Percentiles rank a stretch among this genome's conserved stretches.
Conservation (phyloP, 2,797 vertebrate genomes). For the Coendou prehensilis region DNA sequence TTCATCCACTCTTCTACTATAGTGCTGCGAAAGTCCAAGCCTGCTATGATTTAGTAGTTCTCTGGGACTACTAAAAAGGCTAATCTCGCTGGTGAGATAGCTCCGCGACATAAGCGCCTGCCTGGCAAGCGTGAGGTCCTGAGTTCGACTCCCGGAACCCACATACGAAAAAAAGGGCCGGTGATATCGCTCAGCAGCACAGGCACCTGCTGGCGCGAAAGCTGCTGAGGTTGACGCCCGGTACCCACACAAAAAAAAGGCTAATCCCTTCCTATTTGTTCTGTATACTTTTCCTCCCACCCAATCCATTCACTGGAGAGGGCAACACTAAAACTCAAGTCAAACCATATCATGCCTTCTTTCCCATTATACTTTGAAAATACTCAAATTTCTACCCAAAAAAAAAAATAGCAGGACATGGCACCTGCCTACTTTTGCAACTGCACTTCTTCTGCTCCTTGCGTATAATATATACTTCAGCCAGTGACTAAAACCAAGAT, state of each 20-base stretch:
- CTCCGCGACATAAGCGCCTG: too few species aligned
- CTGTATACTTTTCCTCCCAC: background rate
- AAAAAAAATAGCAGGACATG: background rate
- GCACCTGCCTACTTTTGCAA: background rate
- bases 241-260: background rate
- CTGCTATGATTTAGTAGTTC: background rate
- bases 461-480: background rate
- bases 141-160: too few species aligned
- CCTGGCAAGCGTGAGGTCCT: too few species aligned
- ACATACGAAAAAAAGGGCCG: too few species aligned
- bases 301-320: background rate
- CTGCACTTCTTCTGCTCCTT: background rate
- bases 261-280: background rate
- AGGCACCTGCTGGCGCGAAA: too few species aligned
- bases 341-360: background rate
- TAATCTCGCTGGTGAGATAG: background rate
- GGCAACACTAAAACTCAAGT: background rate
- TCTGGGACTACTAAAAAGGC: background rate
- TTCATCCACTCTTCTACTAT: background rate
- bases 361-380: background rate
- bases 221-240: too few species aligned
- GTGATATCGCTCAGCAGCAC: too few species aligned
- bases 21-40: background rate
- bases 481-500: conserved; percentile 13
- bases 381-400: background rate